phyloP scores from a whole-genome alignment of 1,140 invertebrate genomes.

The Cherax destructor region DNA sequence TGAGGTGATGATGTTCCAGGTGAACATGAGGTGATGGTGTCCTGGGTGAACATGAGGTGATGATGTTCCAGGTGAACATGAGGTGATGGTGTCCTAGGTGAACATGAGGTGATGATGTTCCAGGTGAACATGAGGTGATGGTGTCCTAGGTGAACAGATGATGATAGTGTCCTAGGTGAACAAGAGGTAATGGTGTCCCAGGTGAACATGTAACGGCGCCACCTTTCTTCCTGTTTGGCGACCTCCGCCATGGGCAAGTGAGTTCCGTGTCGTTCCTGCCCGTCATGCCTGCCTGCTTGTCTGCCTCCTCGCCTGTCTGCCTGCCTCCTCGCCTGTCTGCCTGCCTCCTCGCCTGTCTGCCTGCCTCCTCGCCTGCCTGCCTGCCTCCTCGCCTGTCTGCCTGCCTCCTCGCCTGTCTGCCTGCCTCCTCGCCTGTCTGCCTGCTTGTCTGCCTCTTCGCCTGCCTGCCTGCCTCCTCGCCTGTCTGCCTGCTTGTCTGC shows the following conservation, averaged over 20 bases:
- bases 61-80: too few relatives aligned
- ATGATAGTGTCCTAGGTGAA: too few relatives aligned
- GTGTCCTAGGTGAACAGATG: not conserved
- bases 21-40: not conserved
- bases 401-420: too few relatives aligned
- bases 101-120: not conserved
- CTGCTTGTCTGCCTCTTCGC: not conserved
- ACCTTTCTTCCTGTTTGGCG: constrained; percentile 6
- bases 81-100: not conserved
- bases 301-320: not conserved
- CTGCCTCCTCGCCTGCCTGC: not conserved
- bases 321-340: not conserved
- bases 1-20: not conserved
- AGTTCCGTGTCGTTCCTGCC: not conserved
- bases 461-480: not conserved
- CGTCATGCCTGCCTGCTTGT: not conserved
- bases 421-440: not conserved
- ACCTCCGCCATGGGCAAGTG: not conserved
- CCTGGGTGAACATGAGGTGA: not conserved
- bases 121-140: not conserved
- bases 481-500: not conserved
- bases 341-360: not conserved
- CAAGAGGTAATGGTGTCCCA: not conserved
- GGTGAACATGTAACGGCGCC: not conserved
- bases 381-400: not conserved